Evolutionary conservation across 2,797 vertebrate genomes (phyloP), one percentile per base, ranked within the genome.

Genomic region (Malacoctenus gilli): DNA sequence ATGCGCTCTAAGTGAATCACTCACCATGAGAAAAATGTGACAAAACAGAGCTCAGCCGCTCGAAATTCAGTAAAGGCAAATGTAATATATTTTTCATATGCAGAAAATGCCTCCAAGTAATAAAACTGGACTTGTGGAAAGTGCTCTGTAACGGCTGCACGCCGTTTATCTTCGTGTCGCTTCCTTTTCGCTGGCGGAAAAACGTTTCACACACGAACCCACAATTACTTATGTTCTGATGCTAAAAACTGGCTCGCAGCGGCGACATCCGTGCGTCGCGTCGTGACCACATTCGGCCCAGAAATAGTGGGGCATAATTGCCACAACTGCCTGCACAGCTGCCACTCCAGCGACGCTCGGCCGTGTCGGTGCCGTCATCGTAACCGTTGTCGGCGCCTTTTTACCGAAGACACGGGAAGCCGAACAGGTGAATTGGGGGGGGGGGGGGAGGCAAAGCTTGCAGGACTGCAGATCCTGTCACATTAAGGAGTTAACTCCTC

Each of bases 31-130:
- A 56, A 58, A 28, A 37, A 62, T 81, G 40, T 44, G 51, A 71
- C 53, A 66, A 55, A 82, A 66, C 54, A 67, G 43, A 74, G 32
- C 64, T 72, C 67, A 49, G 78, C 80, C 67, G 68, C 62, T 38
- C 59, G 50, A 23, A 59, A 68, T 84, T 75, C 61, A 77, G 76
- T 77, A 65, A 75, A 68, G 47, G 54, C 34, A 75, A 79, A 83
- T 73, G 55, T 67, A 56, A 68, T 73, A 68, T 77, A 66, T 79
- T 79, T 79, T 68, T 81, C 65, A 75, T 69, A 59, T 60, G 59
- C 54, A 63, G 48, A 75, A 61, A 28, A 52, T 25, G 47, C 55
- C 50, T 73, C 50, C 41, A 77, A 76, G 75, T 74, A 68, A 59
- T 60, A 54, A 51, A 79, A 75, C 40, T 25, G 56, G 59, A 25